Base-by-base conservation (phyloP, 2,113 vertebrate genomes). In the Cheilinus undulatus region DNA sequence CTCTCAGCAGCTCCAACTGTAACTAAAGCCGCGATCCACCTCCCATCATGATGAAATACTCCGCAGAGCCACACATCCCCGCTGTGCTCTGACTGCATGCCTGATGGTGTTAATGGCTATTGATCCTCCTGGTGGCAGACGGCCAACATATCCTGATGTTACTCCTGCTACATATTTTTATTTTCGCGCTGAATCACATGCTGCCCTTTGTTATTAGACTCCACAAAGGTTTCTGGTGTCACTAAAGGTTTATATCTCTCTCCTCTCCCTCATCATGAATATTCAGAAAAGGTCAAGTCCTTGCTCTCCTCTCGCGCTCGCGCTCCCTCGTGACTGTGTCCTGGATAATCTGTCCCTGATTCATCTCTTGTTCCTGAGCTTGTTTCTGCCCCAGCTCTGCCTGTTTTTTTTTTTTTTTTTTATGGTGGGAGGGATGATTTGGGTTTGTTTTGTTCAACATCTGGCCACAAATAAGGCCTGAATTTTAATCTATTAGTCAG, bases 271-370 rank as follows among this genome's bases (percentile, higher is more conserved):
- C 24, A 0, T 56, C 76, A 85, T 87, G 79, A 83, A 86, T 88
- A 86, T 91, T 80, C 60, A 87, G 53, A 75, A 66, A 82, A 79
- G 89, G 86, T 89, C 80, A 81, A 40, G 69, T 84, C 83, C 69
- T 84, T 61, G 66, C 54, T 42, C 62, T 71, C 58, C 54, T 76
- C 38, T 38, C 40, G 68, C 71, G 68, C 79, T 46, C 52, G 42
- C 59, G 28, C 50, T 86, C 75, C 81, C 53, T 26, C 0, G 64
- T 73, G 81, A 72, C 67, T 69, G 67, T 85, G 83, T 87, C 76
- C 84, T 73, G 83, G 79, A 88, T 89, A 88, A 86, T 88, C 70
- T 84, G 80, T 73, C 72, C 80, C 75, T 78, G 73, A 84, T 89
- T 84, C 69, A 69, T 80, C 82, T 82, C 78, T 65, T 85, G 80